Percentiles rank a stretch among this genome's conserved stretches.
Conservation (phyloP, 2,888 invertebrate species). For the Adelphocoris suturalis region DNA sequence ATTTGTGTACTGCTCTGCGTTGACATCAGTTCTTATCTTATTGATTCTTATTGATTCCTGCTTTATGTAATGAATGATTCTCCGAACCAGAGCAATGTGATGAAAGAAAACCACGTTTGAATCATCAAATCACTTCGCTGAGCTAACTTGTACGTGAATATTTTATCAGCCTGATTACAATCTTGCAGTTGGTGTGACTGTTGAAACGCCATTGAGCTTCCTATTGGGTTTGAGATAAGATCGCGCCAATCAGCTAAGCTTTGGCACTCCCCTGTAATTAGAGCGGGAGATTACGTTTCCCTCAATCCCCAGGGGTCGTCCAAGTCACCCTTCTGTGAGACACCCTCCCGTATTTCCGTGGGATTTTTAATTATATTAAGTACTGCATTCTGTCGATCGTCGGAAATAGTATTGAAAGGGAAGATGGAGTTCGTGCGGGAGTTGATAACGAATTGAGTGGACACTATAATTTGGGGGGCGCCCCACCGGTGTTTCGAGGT, state of each 20-base stretch:
- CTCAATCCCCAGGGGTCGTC: not conserved
- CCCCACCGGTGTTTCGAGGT: not conserved
- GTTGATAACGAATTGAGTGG: not conserved
- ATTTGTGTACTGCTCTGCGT: not conserved
- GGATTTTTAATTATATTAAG: not conserved
- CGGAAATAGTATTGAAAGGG: not conserved
- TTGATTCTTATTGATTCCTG: not conserved
- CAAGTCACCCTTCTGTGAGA: not conserved
- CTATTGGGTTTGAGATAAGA: not conserved
- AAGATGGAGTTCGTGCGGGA: not conserved
- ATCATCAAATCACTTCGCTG: not conserved
- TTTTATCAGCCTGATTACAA: not conserved
- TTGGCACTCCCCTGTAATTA: slow-evolving; percentile 30
- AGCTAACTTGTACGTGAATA: not conserved
- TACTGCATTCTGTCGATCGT: not conserved
- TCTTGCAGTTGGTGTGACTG: not conserved
- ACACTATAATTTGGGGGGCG: not conserved
- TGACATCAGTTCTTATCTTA: not conserved
- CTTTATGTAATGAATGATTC: too few species aligned
- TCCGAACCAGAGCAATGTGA: not conserved
- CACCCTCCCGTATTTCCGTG: not conserved
- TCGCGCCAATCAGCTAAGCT: not conserved
- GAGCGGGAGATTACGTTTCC: slow-evolving; percentile 16
- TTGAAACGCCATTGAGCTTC: too few species aligned
- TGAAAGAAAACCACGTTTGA: not conserved